phyloP scores from a whole-genome alignment of 2,888 invertebrate genomes.

The Resseliella maxima region DNA sequence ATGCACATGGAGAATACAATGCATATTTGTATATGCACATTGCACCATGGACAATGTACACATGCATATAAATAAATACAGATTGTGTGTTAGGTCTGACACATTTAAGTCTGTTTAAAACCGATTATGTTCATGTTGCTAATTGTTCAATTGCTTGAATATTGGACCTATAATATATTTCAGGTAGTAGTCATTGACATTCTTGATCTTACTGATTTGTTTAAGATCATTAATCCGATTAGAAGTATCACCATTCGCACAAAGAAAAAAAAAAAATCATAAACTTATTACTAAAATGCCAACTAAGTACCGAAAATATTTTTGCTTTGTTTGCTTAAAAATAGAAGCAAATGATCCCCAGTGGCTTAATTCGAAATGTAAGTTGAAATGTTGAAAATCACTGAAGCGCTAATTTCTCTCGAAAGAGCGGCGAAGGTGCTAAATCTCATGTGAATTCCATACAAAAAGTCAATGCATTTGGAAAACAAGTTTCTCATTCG shows the following conservation, averaged over 20 bases:
- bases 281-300: neutral
- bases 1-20: neutral
- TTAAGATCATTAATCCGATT: neutral
- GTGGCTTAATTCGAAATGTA: neutral
- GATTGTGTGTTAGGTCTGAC: neutral
- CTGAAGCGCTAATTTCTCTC: slow-evolving; percentile 35
- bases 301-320: neutral
- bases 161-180: neutral
- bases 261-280: neutral
- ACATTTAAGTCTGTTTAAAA: slow-evolving; percentile 20
- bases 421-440: slow-evolving; percentile 22
- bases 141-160: slow-evolving; percentile 27
- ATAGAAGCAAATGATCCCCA: neutral
- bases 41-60: neutral
- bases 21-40: no score
- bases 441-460: slow-evolving; percentile 41
- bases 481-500: slow-evolving; percentile 30
- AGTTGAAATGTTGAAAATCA: neutral
- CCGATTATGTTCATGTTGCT: neutral
- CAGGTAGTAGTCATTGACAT: slow-evolving; percentile 14
- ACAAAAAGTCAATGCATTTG: slow-evolving; percentile 1
- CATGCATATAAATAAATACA: neutral
- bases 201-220: neutral
- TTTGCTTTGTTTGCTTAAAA: neutral
- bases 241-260: neutral